Percentiles rank a stretch among this genome's conserved stretches.
These are phyloP conservation scores for Cerastoderma edule DNA, from an alignment of 2,888 invertebrate species.

Conservation along the genomic window DNA sequence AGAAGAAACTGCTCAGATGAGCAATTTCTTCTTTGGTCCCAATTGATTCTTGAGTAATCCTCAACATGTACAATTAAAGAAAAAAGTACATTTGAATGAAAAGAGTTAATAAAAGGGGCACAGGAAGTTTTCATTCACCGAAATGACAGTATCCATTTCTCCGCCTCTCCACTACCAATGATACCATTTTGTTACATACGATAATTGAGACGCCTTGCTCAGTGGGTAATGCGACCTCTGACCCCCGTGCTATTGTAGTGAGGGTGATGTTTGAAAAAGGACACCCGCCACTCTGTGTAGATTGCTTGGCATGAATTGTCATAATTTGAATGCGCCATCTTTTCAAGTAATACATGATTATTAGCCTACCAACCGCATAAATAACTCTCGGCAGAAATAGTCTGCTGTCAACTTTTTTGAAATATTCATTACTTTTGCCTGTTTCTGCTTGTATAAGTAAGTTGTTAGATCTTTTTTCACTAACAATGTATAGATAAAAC, in stretches of 20 bases:
- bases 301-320: constrained; percentile 23
- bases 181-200: constrained; percentile 50
- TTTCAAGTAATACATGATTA: constrained; percentile 16
- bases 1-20: not conserved
- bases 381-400: not conserved
- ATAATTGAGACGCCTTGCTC: constrained; percentile 36
- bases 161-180: constrained; percentile 30
- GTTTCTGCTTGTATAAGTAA: too few species aligned
- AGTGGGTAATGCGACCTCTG: constrained; percentile 40
- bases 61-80: too few species aligned
- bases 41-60: too few species aligned
- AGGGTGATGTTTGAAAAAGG: constrained; percentile 22
- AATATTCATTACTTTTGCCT: too few species aligned
- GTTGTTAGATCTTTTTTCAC: too few species aligned
- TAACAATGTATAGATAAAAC: too few species aligned
- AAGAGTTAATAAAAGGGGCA: too few species aligned
- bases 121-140: constrained; percentile 39
- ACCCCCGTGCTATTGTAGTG: constrained; percentile 27
- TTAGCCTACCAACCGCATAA: constrained; percentile 23
- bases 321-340: constrained; percentile 29
- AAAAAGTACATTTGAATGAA: too few species aligned
- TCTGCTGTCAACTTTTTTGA: too few species aligned
- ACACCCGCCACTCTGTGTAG: constrained; percentile 16
- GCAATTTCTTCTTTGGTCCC: not conserved
- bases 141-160: constrained; percentile 41